Evolutionary conservation across 2,797 vertebrate genomes (phyloP), one percentile per base, ranked within the genome.

Genomic region (Vireo griseus): DNA sequence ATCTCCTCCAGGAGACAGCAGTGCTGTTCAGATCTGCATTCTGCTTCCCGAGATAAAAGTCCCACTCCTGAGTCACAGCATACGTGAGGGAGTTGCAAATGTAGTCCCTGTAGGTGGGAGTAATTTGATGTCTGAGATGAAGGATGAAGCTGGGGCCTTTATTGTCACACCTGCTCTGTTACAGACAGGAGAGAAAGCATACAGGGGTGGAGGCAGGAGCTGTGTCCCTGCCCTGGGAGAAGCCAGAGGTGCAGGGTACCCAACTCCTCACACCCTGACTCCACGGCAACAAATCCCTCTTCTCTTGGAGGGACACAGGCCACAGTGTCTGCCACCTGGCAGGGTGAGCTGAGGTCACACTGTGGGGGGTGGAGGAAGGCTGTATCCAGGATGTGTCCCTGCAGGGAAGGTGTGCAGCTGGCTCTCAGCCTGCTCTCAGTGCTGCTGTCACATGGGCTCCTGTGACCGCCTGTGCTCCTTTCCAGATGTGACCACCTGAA

Each of bases 1-100:
- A 82, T 93, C 93, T 95, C 66, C 88, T 94, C 37, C 83, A 86
- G 88, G 92, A 92, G 95, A 95, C 79, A 7, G 82, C 95, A 96
- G 76, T 18, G 62, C 69, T 20, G 40, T 45, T 94, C 35, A 69
- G 85, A 76, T 80, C 82, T 68, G 26, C 51, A 1, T 66, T 69
- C 90, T 93, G 90, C 66, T 76, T 80, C 88, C 69, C 0, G 3
- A 94, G 90, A 94, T 90, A 57, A 92, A 90, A 84, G 76, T 33
- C 59, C 82, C 83, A n/a, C 71, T 88, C 69, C 83, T 50, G 72
- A 91, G 68, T 48, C 80, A 59, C 69, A 40, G 92, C 28, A 8
- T 63, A 76, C 3, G 6, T 87, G 92, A 94, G 66, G 73, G 68
- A 37, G 35, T 48, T 88, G 88, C 85, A 94, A 75, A 94, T 33